phyloP scores from a whole-genome alignment of 1,140 invertebrate species.

The Drosophila sp. region DNA sequence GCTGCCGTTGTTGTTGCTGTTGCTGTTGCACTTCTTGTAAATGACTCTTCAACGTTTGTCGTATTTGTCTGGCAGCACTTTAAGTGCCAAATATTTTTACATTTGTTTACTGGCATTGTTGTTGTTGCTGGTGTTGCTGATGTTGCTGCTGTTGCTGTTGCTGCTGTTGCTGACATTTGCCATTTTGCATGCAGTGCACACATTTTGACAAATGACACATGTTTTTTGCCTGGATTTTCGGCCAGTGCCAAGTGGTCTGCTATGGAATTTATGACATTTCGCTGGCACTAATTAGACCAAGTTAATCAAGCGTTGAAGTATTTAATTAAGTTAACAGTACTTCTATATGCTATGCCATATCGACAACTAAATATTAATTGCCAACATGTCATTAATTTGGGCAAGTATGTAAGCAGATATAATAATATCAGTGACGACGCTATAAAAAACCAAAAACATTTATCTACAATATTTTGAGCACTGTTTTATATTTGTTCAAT shows the following conservation, averaged over 20 bases:
- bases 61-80: slow-evolving; percentile 81
- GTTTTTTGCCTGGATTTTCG: slow-evolving; percentile 11
- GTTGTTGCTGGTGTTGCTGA: slow-evolving; percentile 15
- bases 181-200: slow-evolving; percentile 43
- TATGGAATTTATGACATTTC: slow-evolving; percentile 62
- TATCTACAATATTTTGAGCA: too few species aligned
- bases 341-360: slow-evolving; percentile 11
- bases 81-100: slow-evolving; percentile 82
- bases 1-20: slow-evolving; percentile 3
- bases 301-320: slow-evolving; percentile 71
- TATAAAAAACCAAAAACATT: too few species aligned
- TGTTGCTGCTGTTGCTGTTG: slow-evolving; percentile 13
- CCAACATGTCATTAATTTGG: slow-evolving; percentile 53
- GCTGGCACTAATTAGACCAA: slow-evolving; percentile 62
- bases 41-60: slow-evolving; percentile 82
- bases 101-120: slow-evolving; percentile 65
- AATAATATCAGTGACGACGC: slow-evolving; percentile 16
- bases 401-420: slow-evolving; percentile 26
- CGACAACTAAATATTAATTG: slow-evolving; percentile 65
- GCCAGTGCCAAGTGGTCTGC: slow-evolving; percentile 21
- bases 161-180: slow-evolving; percentile 23
- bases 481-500: too few species aligned
- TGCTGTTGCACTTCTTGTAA: slow-evolving; percentile 68
- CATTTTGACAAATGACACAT: slow-evolving; percentile 53
- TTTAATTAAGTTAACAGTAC: slow-evolving; percentile 67